Evolutionary conservation across 2,888 invertebrate species (phyloP).

Genomic region (Chrysotoxum bicinctum): DNA sequence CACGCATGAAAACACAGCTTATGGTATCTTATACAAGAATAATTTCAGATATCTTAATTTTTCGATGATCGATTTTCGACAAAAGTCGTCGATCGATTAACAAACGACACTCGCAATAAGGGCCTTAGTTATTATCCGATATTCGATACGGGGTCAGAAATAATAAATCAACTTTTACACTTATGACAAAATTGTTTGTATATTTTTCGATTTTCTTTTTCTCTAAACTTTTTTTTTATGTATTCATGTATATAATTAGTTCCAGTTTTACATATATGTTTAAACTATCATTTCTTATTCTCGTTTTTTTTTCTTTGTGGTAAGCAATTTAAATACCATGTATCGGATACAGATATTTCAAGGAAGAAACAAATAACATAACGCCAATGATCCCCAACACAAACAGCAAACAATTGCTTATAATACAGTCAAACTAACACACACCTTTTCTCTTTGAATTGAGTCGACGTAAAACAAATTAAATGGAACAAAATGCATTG

Average conservation of each 20-base stretch:
- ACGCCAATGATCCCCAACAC: conserved; percentile 21
- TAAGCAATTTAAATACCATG: conserved; percentile 54
- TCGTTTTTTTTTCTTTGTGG: conserved; percentile 17
- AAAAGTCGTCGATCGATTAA: no score
- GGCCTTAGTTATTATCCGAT: no score
- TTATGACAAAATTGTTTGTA: conserved; percentile 69
- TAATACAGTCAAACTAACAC: no score
- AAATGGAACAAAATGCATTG: no score
- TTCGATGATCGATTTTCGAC: no score
- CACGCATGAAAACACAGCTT: no score
- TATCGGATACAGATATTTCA: conserved; percentile 40
- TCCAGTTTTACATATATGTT: conserved; percentile 53
- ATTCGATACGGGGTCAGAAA: background rate
- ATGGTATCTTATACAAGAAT: no score
- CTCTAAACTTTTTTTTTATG: conserved; percentile 41
- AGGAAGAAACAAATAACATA: conserved; percentile 20
- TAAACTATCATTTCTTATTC: conserved; percentile 37
- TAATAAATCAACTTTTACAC: conserved; percentile 3
- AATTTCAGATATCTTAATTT: no score
- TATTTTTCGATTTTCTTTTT: conserved; percentile 59
- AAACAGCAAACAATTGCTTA: conserved; percentile 31
- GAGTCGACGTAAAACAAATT: no score
- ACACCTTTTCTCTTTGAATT: no score
- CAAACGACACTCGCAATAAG: no score
- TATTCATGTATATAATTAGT: conserved; percentile 45